Evolutionary conservation across 2,797 vertebrate species (phyloP), one percentile per base, ranked within the genome.

Genomic region (Acanthurus leucopareius): DNA sequence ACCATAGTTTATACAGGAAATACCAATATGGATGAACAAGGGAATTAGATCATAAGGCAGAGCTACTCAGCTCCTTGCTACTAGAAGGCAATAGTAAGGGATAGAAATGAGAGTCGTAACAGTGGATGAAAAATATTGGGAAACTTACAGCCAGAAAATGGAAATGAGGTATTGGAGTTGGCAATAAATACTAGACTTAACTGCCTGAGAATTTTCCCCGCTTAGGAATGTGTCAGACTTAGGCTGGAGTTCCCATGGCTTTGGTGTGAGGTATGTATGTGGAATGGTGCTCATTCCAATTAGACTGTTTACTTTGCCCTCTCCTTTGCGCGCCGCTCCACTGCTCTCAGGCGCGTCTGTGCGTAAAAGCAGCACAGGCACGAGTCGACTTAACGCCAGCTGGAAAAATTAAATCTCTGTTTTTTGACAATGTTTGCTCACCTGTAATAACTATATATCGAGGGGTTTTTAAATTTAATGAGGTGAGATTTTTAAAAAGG

Each of bases 91-190:
- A 77, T 67, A 84, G 69, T 45, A 68, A 68, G 69, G 73, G 83
- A 83, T 68, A 84, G 86, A 84, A 89, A 85, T 72, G 79, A 89
- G 79, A 87, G 66, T 79, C 54, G 47, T 74, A 81, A 86, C 74
- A 72, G 80, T 80, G 79, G 86, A 87, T 88, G 81, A 91, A 93
- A 88, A 89, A 91, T 90, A 93, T 89, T 88, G 77, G 86, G 86
- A 72, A 83, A 88, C 72, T 88, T 81, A 80, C 70, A 49, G 89
- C 90, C 85, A 92, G 89, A 94, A 91, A 92, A 91, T 94, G 86
- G 92, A 92, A 93, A 93, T 94, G 88, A 94, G 89, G 92, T 94
- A 94, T 91, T 94, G 91, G 88, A 91, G 89, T 91, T 94, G 94
- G 92, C 92, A 91, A 90, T 82, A 89, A 88, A 89, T 88, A 83